Evolutionary conservation across 2,888 invertebrate genomes (phyloP).

Genomic region (Clunio marinus): DNA sequence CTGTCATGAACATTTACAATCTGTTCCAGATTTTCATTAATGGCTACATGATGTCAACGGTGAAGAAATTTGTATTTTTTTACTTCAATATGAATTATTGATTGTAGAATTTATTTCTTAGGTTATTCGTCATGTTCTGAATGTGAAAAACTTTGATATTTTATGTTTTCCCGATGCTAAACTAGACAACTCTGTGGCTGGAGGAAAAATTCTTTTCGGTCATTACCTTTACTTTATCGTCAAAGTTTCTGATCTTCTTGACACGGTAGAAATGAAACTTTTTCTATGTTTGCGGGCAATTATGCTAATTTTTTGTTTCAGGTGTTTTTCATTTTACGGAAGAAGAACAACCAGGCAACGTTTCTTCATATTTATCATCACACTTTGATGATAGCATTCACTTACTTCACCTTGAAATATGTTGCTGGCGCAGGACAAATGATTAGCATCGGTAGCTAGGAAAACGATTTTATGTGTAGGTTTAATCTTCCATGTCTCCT

Average conservation of each 20-base stretch:
- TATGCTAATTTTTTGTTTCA: neutral
- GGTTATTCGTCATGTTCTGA: neutral
- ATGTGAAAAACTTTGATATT: neutral
- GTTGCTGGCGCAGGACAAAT: too few relatives aligned
- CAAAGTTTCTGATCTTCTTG: conserved; percentile 56
- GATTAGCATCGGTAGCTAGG: too few relatives aligned
- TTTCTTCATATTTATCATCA: conserved; percentile 33
- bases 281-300: neutral
- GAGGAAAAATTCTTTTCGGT: conserved; percentile 45
- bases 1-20: conserved; percentile 24
- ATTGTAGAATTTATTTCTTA: neutral
- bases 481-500: conserved; percentile 50
- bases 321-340: conserved; percentile 10
- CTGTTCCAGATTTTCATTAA: conserved; percentile 23
- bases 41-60: neutral
- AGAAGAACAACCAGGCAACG: neutral
- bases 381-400: conserved; percentile 7
- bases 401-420: too few relatives aligned
- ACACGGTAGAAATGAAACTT: conserved; percentile 50
- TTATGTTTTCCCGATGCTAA: conserved; percentile 12
- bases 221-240: conserved; percentile 55
- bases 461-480: too few relatives aligned
- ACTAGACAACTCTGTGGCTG: conserved; percentile 12
- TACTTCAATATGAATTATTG: neutral
- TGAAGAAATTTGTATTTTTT: too few relatives aligned